Evolutionary conservation across 2,888 invertebrate genomes (phyloP), one percentile per base, ranked within the genome.

Genomic region (Anthrax anthrax): DNA sequence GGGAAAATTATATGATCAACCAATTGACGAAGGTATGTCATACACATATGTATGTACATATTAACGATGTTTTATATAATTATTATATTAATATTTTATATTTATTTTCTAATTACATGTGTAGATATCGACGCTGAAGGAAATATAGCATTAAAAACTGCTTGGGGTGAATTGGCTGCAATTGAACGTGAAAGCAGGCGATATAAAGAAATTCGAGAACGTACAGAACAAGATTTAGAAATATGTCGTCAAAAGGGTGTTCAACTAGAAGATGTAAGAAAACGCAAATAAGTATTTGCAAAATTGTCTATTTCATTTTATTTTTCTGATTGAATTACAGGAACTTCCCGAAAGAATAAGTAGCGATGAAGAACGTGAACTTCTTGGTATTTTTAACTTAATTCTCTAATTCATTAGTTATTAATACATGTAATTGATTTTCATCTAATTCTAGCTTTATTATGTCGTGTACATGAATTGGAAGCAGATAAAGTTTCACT

Each of bases 401-500:
- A 6, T 17, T 32, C 4, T 23, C 4, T 23, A 23, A 23, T 8
- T 23, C 8, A 6, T 23, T 6, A 23, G 4, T 23, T 4, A 37
- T 14, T 14, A 40, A 40, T 14, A 14, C 19, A 1, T 18, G 3
- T 18, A 27, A 36, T 12, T 19, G 19, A 40, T 13, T 17, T 16
- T 14, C 67, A 17, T 42, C 42, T 19, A 91, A 45, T 49, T 48
- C 5, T 90, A 48, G 81, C 85, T 18, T 71, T 96, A 42, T 80
- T 96, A 63, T 87, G 91, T 59, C 78, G 88, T 54, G 91, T 95
- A 37, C 94, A 95, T 62, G 89, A 92, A 67, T 72, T 94, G 47
- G 95, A 95, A 69, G 91, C 94, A 1, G 90, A 92, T 64, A 95
- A 91, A 70, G 80, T 88, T 69, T 91, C 92, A 56, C 72, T 92